phyloP scores from a whole-genome alignment of 2,888 invertebrate genomes.

The Elysia crispata region DNA sequence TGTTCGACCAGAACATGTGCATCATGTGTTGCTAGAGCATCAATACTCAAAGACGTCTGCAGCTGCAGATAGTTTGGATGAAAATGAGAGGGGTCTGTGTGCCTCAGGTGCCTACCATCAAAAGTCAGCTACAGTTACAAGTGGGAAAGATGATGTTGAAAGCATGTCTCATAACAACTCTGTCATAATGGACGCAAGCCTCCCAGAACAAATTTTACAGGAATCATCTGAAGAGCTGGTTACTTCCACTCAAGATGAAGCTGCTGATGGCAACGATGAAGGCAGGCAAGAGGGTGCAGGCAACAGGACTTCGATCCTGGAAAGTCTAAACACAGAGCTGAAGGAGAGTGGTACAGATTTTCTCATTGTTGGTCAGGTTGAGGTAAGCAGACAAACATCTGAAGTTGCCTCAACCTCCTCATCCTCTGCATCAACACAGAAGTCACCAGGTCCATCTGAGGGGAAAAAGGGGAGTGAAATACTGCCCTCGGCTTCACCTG shows the following conservation, averaged over 20 bases:
- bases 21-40: constrained; percentile 45
- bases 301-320: constrained; percentile 28
- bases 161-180: constrained; percentile 35
- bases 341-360: constrained; percentile 45
- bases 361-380: constrained; percentile 44
- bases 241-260: neutral
- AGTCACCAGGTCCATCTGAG: too few relatives aligned
- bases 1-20: constrained; percentile 35
- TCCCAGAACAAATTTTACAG: constrained; percentile 45
- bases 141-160: constrained; percentile 40
- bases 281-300: neutral
- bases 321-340: constrained; percentile 44
- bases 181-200: constrained; percentile 42
- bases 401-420: too few relatives aligned
- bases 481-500: too few relatives aligned
- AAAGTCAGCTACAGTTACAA: neutral
- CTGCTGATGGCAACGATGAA: too few relatives aligned
- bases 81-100: neutral
- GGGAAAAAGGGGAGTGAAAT: too few relatives aligned
- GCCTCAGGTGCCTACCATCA: neutral
- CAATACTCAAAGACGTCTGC: constrained; percentile 41
- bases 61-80: neutral
- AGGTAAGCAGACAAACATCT: constrained; percentile 3
- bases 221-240: constrained; percentile 35
- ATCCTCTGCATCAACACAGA: too few relatives aligned